These are phyloP conservation scores for Carassius auratus DNA, from an alignment of 2,113 vertebrate genomes.

Conservation along the genomic window DNA sequence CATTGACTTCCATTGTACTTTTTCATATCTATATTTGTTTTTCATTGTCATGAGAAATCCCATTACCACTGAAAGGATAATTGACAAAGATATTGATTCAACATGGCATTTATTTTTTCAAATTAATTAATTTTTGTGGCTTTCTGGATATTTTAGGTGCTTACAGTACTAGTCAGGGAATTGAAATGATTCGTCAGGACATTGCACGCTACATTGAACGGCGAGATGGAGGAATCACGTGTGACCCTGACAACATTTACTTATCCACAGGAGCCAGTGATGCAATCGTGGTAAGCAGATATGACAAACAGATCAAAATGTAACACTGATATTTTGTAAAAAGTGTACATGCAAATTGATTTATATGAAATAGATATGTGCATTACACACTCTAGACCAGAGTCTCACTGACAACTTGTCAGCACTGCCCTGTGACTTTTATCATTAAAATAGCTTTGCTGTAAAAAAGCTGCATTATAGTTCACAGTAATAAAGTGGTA, in stretches of 20 bases:
- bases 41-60: too few relatives aligned
- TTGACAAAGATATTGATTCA: too few relatives aligned
- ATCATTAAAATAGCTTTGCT: too few relatives aligned
- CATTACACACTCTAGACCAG: neutral
- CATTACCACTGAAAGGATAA: too few relatives aligned
- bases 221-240: slow-evolving; percentile 75
- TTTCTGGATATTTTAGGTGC: slow-evolving; percentile 66
- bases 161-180: slow-evolving; percentile 77
- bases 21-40: too few relatives aligned
- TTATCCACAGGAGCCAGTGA: slow-evolving; percentile 79
- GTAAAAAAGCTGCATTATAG: too few relatives aligned
- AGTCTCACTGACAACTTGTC: neutral
- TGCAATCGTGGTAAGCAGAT: slow-evolving; percentile 71
- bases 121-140: neutral
- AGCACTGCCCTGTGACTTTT: neutral
- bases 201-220: slow-evolving; percentile 74
- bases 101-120: too few relatives aligned
- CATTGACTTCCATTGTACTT: too few relatives aligned
- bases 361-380: neutral
- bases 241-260: slow-evolving; percentile 73
- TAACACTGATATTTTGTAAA: neutral
- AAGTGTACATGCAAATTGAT: neutral
- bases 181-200: slow-evolving; percentile 73
- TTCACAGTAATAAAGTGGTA: too few relatives aligned
- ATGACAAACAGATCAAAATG: neutral